Evolutionary conservation across 2,113 vertebrate genomes (phyloP).

Genomic region (Notarius lentiginosus): DNA sequence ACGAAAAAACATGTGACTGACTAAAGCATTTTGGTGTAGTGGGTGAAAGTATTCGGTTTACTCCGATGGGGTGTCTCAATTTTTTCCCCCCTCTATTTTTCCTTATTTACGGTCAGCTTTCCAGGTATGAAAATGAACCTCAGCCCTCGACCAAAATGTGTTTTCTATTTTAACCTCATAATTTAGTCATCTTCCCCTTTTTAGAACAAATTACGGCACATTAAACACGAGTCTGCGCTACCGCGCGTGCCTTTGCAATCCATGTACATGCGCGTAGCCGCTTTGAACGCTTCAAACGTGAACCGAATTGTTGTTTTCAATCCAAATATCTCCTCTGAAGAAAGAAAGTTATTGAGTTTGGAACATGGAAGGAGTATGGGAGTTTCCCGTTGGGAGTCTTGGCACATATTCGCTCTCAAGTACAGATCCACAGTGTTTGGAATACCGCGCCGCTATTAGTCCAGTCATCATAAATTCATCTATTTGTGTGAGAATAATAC

Average conservation of each 20-base stretch:
- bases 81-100: background rate
- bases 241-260: background rate
- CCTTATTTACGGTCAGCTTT: background rate
- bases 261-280: background rate
- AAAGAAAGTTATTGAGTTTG: background rate
- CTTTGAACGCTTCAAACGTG: background rate
- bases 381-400: constrained; percentile 28
- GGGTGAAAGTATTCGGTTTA: too few species aligned
- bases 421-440: background rate
- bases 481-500: constrained; percentile 38
- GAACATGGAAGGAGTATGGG: background rate
- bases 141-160: background rate
- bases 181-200: background rate
- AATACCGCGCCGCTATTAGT: constrained; percentile 24
- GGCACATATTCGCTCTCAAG: constrained; percentile 27
- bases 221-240: background rate
- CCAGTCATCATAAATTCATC: constrained; percentile 39
- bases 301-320: background rate
- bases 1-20: background rate
- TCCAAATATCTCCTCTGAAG: background rate
- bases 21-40: background rate
- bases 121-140: background rate
- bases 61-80: too few species aligned
- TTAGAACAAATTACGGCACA: background rate
- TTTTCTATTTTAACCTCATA: background rate